A percentile compares a stretch with the other conserved stretches of the same genome.
phyloP scores from a whole-genome alignment of 1,140 invertebrate species.

The Aricia agestis region DNA sequence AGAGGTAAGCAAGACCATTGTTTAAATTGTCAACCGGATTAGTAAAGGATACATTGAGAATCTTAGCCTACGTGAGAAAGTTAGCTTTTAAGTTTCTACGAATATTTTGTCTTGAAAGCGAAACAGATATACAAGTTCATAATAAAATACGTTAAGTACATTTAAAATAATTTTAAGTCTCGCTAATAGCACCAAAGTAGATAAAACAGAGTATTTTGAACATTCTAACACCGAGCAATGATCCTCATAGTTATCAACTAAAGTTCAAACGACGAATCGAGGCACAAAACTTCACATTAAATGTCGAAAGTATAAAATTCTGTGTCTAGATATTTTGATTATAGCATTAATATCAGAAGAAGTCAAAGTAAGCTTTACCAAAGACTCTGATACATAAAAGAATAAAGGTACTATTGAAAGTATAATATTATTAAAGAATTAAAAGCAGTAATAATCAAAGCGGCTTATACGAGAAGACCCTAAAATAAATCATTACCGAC shows the following conservation, averaged over 20 bases:
- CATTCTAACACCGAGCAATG: neutral
- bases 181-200: constrained; percentile 54
- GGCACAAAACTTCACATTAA: too few relatives aligned
- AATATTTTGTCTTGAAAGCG: neutral
- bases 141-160: constrained; percentile 19
- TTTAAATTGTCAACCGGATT: too few relatives aligned
- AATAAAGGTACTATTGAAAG: neutral
- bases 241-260: neutral
- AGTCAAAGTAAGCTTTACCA: neutral
- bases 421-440: neutral
- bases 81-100: too few relatives aligned
- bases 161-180: constrained; percentile 38
- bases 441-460: neutral
- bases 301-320: neutral
- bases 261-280: neutral
- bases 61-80: too few relatives aligned
- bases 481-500: constrained; percentile 1
- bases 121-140: neutral
- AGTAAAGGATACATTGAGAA: too few relatives aligned
- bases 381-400: neutral
- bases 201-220: neutral
- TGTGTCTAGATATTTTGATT: neutral
- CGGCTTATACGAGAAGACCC: neutral
- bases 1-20: neutral
- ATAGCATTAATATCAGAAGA: neutral